Conservation (phyloP, 2,797 vertebrate genomes). For the Typhlichthys eigenmanni region DNA sequence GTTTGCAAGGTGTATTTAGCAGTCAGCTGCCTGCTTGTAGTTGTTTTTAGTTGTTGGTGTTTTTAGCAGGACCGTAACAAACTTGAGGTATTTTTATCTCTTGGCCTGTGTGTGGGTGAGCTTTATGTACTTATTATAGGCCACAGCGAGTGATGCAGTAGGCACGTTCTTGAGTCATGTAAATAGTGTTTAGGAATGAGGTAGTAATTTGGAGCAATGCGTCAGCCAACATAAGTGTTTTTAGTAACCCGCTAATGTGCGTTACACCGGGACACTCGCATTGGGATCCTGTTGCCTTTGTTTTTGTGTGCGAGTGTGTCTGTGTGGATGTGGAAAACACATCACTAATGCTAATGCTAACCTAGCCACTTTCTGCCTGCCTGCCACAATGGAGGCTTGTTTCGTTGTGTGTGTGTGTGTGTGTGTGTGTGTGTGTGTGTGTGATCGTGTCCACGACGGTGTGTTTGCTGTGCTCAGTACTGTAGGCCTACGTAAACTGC, state of each 20-base stretch:
- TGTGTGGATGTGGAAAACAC: slow-evolving; percentile 11
- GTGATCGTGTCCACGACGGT: not conserved
- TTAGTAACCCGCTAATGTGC: slow-evolving; percentile 39
- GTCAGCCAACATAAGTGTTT: slow-evolving; percentile 31
- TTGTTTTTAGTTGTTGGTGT: too few relatives aligned
- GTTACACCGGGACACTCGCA: slow-evolving; percentile 16
- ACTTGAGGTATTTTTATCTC: slow-evolving; percentile 21
- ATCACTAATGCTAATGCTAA: not conserved
- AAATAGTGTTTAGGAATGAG: slow-evolving; percentile 46
- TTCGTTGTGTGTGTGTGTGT: slow-evolving; percentile 10
- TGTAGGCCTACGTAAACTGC: slow-evolving; percentile 6
- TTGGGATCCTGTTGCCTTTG: slow-evolving; percentile 13
- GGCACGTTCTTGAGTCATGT: slow-evolving; percentile 44
- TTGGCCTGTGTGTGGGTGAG: slow-evolving; percentile 18
- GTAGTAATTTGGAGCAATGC: slow-evolving; percentile 20
- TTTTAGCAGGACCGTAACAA: slow-evolving; percentile 24
- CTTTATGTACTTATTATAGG: slow-evolving; percentile 44
- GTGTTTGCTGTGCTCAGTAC: slow-evolving; percentile 11
- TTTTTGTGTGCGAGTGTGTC: slow-evolving; percentile 2
- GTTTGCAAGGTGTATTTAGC: not conserved
- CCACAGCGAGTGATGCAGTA: slow-evolving; percentile 31
- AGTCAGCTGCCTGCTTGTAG: slow-evolving; percentile 6
- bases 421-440: too few relatives aligned
- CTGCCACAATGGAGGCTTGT: not conserved
- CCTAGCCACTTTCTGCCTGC: not conserved